Percentiles rank a stretch among this genome's conserved stretches.
These are phyloP conservation scores for Xestia ashworthii DNA, from an alignment of 2,888 invertebrate species.

Conservation along the genomic window DNA sequence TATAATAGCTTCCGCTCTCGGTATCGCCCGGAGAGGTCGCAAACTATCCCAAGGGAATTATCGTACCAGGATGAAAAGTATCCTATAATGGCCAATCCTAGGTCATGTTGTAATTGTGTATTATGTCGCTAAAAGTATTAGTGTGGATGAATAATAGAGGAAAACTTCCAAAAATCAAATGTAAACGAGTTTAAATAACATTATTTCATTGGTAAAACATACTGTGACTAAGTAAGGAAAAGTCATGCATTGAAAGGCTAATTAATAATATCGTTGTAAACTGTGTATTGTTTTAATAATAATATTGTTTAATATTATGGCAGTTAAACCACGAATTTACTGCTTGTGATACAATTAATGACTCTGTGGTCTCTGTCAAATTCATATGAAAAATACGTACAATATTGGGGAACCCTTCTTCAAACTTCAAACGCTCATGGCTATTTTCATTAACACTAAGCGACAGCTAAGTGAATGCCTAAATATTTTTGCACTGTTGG, in stretches of 20 bases:
- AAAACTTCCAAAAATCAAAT: background rate
- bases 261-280: slow-evolving; percentile 3
- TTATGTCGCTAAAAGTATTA: background rate
- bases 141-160: background rate
- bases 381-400: slow-evolving; percentile 18
- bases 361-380: slow-evolving; percentile 21
- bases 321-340: slow-evolving; percentile 41
- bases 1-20: background rate
- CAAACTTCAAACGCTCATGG: background rate
- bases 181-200: background rate
- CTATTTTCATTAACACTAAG: background rate
- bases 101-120: background rate
- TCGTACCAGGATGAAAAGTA: background rate
- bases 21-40: background rate
- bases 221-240: slow-evolving; percentile 21
- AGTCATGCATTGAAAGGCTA: slow-evolving; percentile 27
- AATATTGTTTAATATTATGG: slow-evolving; percentile 29
- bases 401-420: slow-evolving; percentile 3
- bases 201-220: background rate
- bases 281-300: slow-evolving; percentile 26
- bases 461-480: background rate
- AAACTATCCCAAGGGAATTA: background rate
- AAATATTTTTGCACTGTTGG: background rate
- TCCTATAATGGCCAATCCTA: background rate
- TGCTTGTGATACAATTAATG: slow-evolving; percentile 26